Evolutionary conservation across 1,140 invertebrate species (phyloP), one percentile per base, ranked within the genome.

Genomic region (Chlorops oryzae): DNA sequence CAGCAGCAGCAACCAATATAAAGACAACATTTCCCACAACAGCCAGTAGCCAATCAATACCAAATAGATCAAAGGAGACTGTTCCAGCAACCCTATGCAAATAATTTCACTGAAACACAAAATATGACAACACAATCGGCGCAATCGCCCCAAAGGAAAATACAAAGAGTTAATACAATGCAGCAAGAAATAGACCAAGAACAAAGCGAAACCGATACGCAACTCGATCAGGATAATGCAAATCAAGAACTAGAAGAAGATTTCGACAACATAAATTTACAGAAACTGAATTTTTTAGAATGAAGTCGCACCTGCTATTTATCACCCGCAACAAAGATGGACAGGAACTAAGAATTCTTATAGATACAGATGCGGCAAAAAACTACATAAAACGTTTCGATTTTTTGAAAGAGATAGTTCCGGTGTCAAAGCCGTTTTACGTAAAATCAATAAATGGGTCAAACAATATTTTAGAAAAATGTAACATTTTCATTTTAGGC

Each of bases 371-470:
- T 32, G 13, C 39, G 15, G 9, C 39, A 20, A 41, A 50, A 22
- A 50, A 42, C 34, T 50, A 50, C 35, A 47, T 47, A 22, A 47
- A 47, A 23, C 1, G 1, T 10, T 22, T 9, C 24, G 18, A 5
- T 15, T 47, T 38, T 37, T 15, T 47, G 17, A 47, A 47, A 34
- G 28, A 10, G 6, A 28, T 41, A 18, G 10, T 7, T 7, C n/a
- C 15, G 22, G 15, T 50, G 3, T 9, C 21, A 24, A 22, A 42
- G 6, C 40, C 32, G 10, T 51, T 51, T 27, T 17, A 37, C 23
- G 4, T 45, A 20, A 28, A 32, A 38, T 51, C 49, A 17, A 44
- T 51, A n/a, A 51, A 51, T 25, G 49, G 39, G 2, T 9, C 6
- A 9, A 51, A 32, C 24, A 34, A 23, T 12, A 45, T 51, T 21